These are phyloP conservation scores for Drosophila repleta DNA, from an alignment of 1,140 invertebrate genomes.

Conservation along the genomic window DNA sequence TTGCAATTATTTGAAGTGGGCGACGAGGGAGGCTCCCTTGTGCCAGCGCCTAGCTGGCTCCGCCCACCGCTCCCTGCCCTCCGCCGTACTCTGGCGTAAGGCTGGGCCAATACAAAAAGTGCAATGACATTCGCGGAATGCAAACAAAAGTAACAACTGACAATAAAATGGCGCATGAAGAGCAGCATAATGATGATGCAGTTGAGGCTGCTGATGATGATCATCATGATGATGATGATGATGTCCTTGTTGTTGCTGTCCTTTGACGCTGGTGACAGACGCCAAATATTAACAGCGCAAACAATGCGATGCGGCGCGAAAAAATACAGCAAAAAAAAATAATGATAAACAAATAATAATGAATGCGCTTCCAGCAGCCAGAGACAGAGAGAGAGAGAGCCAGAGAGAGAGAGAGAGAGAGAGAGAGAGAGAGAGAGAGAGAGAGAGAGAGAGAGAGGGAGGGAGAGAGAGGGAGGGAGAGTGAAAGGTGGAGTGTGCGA, in stretches of 20 bases:
- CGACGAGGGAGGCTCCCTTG: too few species aligned
- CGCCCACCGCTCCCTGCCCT: not conserved
- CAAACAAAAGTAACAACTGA: constrained; percentile 51
- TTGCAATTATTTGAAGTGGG: constrained; percentile 13
- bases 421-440: not conserved
- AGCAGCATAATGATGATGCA: constrained; percentile 8
- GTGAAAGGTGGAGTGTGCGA: not conserved
- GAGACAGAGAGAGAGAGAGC: not conserved
- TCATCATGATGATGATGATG: constrained; percentile 16
- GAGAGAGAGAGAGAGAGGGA: not conserved
- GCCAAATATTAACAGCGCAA: constrained; percentile 79
- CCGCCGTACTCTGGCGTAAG: not conserved
- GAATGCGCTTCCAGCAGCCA: constrained; percentile 45
- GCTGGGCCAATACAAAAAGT: constrained; percentile 46
- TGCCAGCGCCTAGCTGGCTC: not conserved
- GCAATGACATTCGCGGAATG: constrained; percentile 66
- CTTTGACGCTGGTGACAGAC: constrained; percentile 65
- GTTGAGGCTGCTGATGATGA: too few species aligned
- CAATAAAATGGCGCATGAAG: constrained; percentile 66
- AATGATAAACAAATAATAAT: constrained; percentile 40
- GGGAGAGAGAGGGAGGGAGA: not conserved
- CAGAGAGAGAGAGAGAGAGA: not conserved
- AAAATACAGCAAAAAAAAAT: constrained; percentile 18
- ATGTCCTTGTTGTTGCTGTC: constrained; percentile 47
- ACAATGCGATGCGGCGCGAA: constrained; percentile 59